Evolutionary conservation across 2,113 vertebrate genomes (phyloP).

Genomic region (Neolamprologus modestus): DNA sequence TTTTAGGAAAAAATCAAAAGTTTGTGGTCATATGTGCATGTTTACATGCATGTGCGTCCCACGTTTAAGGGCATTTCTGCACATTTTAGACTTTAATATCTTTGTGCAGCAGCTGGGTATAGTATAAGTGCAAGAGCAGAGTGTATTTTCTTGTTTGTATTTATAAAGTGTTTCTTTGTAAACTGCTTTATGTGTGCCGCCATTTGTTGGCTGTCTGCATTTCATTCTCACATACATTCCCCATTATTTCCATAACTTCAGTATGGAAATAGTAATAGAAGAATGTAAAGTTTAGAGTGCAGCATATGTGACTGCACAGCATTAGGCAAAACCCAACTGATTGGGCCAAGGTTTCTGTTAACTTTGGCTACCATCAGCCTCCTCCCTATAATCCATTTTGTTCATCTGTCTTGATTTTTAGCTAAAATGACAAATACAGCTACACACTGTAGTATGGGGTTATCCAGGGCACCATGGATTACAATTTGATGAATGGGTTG

Average conservation of each 20-base stretch:
- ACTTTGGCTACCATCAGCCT: conserved; percentile 53
- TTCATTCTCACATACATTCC: background rate
- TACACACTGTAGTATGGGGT: background rate
- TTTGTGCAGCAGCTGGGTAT: background rate
- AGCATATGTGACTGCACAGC: background rate
- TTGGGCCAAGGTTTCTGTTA: conserved; percentile 49
- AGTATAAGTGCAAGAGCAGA: background rate
- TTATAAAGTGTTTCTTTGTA: background rate
- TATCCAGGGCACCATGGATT: background rate
- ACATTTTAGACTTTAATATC: background rate
- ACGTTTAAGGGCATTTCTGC: background rate
- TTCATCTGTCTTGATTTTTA: conserved; percentile 26
- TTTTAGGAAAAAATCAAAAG: background rate
- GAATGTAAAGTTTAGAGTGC: conserved; percentile 35
- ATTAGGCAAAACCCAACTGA: conserved; percentile 10
- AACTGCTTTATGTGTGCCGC: background rate
- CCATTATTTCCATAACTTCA: background rate
- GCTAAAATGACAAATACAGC: conserved; percentile 40
- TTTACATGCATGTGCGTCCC: background rate
- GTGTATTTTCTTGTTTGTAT: background rate
- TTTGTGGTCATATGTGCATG: background rate
- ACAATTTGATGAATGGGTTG: background rate
- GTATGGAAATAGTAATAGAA: background rate
- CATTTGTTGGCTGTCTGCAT: background rate
- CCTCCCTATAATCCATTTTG: conserved; percentile 18